Evolutionary conservation across 2,888 invertebrate species (phyloP).

Genomic region (Hypselothyrea guttata): DNA sequence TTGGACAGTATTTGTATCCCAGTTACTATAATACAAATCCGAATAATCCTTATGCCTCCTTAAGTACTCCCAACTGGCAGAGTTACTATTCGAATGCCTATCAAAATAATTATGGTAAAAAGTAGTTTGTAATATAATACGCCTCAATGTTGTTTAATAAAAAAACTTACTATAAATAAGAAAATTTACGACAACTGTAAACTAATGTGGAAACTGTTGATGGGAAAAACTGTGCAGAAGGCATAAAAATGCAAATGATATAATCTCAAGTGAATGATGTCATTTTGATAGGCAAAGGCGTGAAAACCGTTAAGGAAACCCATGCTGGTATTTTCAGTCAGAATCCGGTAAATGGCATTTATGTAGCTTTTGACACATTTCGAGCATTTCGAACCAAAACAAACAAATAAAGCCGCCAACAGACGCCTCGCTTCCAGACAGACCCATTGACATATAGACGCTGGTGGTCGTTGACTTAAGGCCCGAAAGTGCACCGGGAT

Average conservation of each 20-base stretch:
- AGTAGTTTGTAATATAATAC: constrained; percentile 33
- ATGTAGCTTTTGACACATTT: constrained; percentile 43
- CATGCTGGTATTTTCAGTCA: neutral
- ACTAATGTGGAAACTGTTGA: neutral
- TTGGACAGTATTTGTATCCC: constrained; percentile 71
- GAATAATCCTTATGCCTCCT: constrained; percentile 58
- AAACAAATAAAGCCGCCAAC: constrained; percentile 21
- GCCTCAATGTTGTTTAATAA: constrained; percentile 17
- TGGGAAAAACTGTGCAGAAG: constrained; percentile 1
- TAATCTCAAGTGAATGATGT: constrained; percentile 29
- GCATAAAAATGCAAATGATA: constrained; percentile 53
- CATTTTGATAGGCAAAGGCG: constrained; percentile 46
- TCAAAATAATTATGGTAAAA: constrained; percentile 52
- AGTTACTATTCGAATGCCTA: constrained; percentile 56
- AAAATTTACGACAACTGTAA: constrained; percentile 5
- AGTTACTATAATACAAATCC: constrained; percentile 59
- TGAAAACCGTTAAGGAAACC: constrained; percentile 54
- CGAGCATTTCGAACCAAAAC: neutral
- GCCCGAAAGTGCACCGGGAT: constrained; percentile 32
- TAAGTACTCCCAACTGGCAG: constrained; percentile 57
- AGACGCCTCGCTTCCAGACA: neutral
- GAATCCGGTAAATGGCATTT: constrained; percentile 28
- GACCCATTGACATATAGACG: neutral
- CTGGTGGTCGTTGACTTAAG: constrained; percentile 43
- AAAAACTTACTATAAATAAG: constrained; percentile 2